Percentiles rank a stretch among this genome's conserved stretches.
Evolutionary conservation across 2,113 vertebrate genomes (phyloP).

Genomic region (Dromaius novaehollandiae): DNA sequence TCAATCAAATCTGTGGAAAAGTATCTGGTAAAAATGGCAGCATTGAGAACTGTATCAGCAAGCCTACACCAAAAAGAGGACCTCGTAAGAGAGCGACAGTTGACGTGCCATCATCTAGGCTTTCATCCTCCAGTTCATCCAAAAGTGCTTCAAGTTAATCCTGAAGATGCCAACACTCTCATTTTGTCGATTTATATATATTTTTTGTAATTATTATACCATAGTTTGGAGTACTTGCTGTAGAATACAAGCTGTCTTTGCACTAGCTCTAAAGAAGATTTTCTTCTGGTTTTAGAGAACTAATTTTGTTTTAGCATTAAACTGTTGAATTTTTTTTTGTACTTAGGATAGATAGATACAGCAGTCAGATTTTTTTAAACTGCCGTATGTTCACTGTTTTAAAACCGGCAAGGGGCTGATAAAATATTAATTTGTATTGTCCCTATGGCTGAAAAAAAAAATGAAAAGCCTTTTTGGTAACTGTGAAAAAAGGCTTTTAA

Average conservation of each 20-base stretch:
- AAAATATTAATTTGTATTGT: conserved; percentile 77
- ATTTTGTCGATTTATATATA: conserved; percentile 77
- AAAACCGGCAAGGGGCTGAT: conserved; percentile 78
- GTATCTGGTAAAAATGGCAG: conserved; percentile 85
- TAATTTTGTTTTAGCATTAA: conserved; percentile 95
- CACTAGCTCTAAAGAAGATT: conserved; percentile 99
- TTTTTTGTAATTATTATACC: conserved; percentile 87
- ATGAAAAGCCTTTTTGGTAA: conserved; percentile 79
- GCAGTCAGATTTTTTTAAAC: conserved; percentile 81
- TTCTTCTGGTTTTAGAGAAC: conserved; percentile 91
- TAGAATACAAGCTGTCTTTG: conserved; percentile 98
- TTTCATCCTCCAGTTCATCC: conserved; percentile 88
- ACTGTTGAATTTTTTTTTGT: conserved; percentile 83
- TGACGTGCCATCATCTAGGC: conserved; percentile 90
- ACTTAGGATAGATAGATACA: conserved; percentile 83
- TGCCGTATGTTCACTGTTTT: conserved; percentile 85
- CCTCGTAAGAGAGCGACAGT: conserved; percentile 92
- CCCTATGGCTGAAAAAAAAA: conserved; percentile 72
- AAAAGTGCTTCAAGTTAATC: conserved; percentile 89
- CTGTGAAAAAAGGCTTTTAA: conserved; percentile 80
- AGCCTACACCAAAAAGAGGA: conserved; percentile 92
- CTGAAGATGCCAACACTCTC: conserved; percentile 81
- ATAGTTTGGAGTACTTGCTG: conserved; percentile 93
- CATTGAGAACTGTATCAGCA: conserved; percentile 86
- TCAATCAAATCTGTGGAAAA: conserved; percentile 96